These are phyloP conservation scores for Apamea epomidion DNA, from an alignment of 2,888 invertebrate species.

Conservation along the genomic window DNA sequence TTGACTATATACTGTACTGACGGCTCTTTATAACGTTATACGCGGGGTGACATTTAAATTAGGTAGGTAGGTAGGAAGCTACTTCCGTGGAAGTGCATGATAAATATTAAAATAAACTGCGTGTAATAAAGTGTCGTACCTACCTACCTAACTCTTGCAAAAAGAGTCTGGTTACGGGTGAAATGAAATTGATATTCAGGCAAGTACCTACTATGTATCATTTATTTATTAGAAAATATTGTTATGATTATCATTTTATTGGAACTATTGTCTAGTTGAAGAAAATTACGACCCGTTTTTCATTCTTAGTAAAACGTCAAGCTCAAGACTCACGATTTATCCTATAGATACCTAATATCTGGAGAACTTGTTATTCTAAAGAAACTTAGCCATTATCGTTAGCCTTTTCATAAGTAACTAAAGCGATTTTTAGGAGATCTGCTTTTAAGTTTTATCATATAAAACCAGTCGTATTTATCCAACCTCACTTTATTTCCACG, in stretches of 20 bases:
- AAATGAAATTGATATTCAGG: neutral
- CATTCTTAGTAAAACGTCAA: constrained; percentile 2
- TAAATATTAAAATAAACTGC: constrained; percentile 48
- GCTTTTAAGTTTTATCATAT: neutral
- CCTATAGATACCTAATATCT: neutral
- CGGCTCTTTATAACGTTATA: constrained; percentile 63
- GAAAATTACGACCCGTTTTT: neutral
- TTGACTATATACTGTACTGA: constrained; percentile 66
- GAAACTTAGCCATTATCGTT: neutral
- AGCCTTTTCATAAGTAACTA: neutral
- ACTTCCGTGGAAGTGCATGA: constrained; percentile 36
- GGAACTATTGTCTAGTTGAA: neutral
- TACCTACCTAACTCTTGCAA: neutral
- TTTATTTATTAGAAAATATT: neutral
- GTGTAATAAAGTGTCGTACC: constrained; percentile 15
- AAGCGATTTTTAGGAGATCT: neutral
- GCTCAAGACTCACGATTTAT: neutral
- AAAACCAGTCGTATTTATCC: neutral
- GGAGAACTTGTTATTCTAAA: neutral
- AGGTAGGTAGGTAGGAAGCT: constrained; percentile 21
- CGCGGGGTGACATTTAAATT: constrained; percentile 60
- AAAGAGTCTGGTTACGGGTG: neutral
- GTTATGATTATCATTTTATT: neutral
- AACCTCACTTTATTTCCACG: constrained; percentile 10
- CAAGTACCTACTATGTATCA: neutral